Base-by-base conservation (phyloP, 2,888 invertebrate species). In the Leptinotarsa tumamoca region DNA sequence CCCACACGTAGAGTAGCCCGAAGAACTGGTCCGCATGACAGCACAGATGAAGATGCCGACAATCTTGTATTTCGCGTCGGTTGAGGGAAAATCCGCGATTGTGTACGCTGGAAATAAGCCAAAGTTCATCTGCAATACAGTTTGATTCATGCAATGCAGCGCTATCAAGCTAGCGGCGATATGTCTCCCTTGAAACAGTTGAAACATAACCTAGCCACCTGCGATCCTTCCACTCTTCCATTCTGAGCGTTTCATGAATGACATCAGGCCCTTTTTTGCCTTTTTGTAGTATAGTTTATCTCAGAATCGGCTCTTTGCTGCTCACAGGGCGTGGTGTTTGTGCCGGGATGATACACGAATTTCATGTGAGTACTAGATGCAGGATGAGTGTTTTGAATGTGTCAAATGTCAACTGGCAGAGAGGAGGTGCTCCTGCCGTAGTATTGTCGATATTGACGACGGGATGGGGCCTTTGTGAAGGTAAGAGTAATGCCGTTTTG, bases 91-190 rank as follows among this genome's bases (percentile, higher is more conserved):
- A 33, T 21, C 56, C 21, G 52, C 72, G 75, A 71, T 73, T 1
- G 1, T 76, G 61, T 72, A 54, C 50, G 68, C 75, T 79, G 79
- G 80, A 80, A 73, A 54, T 67, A n/a, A 66, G 79, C 80, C 80
- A 80, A 76, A 76, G 68, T 73, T 72, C 75, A 75, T 78, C 79
- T 77, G 76, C 80, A 75, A 51, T 76, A 76, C 71, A 73, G 67
- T 70, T 70, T 43, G 61, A 56, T 63, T 54, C 61, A 73, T 73
- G 72, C 68, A 74, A 68, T 52, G 72, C 56, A 61, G 17, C 74
- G 33, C 7, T n/a, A 54, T 56, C 51, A 21, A 21, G 7, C 66
- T 18, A 43, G 51, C 51, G 54, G 71, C 71, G 58, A 71, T 73
- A 68, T 67, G 67, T 71, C 67, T 18, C 51, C 14, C 43, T 43